Conservation (phyloP, 2,797 vertebrate genomes). For the Pogonophryne albipinna region DNA sequence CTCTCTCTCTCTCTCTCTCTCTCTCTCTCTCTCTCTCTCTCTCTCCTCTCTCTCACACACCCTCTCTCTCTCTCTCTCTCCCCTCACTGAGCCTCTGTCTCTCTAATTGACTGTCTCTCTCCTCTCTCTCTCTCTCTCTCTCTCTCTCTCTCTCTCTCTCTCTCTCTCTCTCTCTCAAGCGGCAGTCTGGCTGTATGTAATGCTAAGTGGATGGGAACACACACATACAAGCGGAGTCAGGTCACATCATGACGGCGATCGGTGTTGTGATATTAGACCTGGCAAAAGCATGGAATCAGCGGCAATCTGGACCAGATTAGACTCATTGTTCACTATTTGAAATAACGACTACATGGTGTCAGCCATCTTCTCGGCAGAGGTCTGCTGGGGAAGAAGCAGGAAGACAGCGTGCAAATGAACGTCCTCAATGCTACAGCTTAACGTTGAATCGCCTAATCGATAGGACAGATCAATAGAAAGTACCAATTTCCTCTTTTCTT, state of each 20-base stretch:
- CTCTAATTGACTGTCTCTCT: no score
- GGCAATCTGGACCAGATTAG: no score
- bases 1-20: slow-evolving; percentile 61
- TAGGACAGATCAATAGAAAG: no score
- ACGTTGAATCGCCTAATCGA: no score
- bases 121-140: slow-evolving; percentile 40
- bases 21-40: neutral
- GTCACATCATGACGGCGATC: neutral
- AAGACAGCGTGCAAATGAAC: no score
- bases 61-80: neutral
- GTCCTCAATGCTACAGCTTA: no score
- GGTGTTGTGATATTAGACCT: no score
- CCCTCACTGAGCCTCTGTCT: no score
- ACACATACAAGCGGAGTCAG: slow-evolving; percentile 38
- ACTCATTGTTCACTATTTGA: neutral
- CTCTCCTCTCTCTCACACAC: slow-evolving; percentile 1
- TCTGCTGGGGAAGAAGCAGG: no score
- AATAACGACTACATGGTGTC: neutral
- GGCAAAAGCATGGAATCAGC: no score
- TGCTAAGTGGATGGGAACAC: slow-evolving; percentile 44
- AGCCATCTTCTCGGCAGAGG: no score
- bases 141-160: slow-evolving; percentile 37
- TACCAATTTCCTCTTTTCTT: no score
- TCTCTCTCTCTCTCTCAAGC: slow-evolving; percentile 23
- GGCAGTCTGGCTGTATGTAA: slow-evolving; percentile 40